Evolutionary conservation across 2,888 invertebrate species (phyloP), one percentile per base, ranked within the genome.

Genomic region (Meteorus colon): DNA sequence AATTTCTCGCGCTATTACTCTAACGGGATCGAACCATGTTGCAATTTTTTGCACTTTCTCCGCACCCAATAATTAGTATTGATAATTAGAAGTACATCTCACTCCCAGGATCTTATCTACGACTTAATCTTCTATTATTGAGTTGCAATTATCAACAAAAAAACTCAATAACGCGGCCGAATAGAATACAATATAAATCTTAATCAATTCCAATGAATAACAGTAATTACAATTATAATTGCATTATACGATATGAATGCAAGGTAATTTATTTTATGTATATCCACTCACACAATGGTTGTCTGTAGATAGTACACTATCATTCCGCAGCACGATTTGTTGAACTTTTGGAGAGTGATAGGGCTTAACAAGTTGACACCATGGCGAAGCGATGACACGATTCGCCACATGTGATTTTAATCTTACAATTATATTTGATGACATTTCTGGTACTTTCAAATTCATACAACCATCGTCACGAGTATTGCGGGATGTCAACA

Each of bases 351-450:
- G 88, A n/a, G 84, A 86, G 80, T 88, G 87, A 80, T 88, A 86
- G n/a, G 86, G 88, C 76, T 84, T 81, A 31, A 82, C 78, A 31
- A 86, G 83, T 78, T 89, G 88, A 48, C 82, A 81, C 88, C 88
- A 89, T 16, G 88, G 88, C 24, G 89, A 89, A n/a, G 89, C 89
- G 1, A 84, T 86, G 16, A 87, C 88, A 27, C 86, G 84, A 79
- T 89, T 89, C 14, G 88, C 87, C 62, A 89, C 89, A 65, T 86
- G 84, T 66, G 84, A 82, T 62, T 81, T 84, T 27, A 83, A 80
- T 34, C 81, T 78, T 73, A 6, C 27, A 31, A n/a, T 6, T 5
- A 34, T 66, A 24, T 16, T 27, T 4, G 27, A 16, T 16, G 31
- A 69, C 0, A 69, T n/a, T 60, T 68, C 37, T 8, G 51, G 69